phyloP scores from a whole-genome alignment of 2,113 vertebrate species.

The Hippocampus comes region DNA sequence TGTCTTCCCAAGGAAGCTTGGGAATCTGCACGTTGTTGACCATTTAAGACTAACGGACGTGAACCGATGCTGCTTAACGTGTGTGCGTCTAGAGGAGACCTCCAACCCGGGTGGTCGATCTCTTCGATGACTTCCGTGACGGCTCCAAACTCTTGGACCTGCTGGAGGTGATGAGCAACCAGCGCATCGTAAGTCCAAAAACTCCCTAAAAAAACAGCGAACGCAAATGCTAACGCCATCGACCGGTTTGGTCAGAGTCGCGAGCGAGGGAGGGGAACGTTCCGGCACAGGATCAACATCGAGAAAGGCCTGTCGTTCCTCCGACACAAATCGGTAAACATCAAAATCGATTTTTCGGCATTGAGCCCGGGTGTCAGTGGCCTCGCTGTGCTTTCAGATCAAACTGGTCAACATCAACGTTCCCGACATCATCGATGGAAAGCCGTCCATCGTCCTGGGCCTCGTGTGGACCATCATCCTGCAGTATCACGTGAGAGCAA shows the following conservation, averaged over 20 bases:
- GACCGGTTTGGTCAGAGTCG: slow-evolving; percentile 75
- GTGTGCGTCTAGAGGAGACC: slow-evolving; percentile 72
- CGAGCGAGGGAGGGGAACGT: slow-evolving; percentile 84
- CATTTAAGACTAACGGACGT: background rate
- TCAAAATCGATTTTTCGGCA: fast-evolving
- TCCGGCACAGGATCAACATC: slow-evolving; percentile 90
- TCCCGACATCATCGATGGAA: slow-evolving; percentile 90
- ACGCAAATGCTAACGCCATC: background rate
- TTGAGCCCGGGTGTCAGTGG: too few relatives aligned
- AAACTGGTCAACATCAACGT: slow-evolving; percentile 97
- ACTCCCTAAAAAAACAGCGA: background rate
- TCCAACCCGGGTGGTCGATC: slow-evolving; percentile 78
- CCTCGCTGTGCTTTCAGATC: slow-evolving; percentile 71
- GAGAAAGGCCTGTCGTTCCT: slow-evolving; percentile 87
- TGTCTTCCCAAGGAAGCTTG: too few relatives aligned
- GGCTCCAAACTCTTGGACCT: slow-evolving; percentile 88
- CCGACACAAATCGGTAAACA: slow-evolving; percentile 82
- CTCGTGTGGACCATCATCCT: slow-evolving; percentile 95
- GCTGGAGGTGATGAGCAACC: slow-evolving; percentile 90
- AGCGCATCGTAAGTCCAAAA: slow-evolving; percentile 80
- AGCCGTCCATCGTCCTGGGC: slow-evolving; percentile 93
- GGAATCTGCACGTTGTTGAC: too few relatives aligned
- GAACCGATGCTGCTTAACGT: slow-evolving; percentile 4
- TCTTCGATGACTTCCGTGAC: slow-evolving; percentile 84
- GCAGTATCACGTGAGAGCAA: slow-evolving; percentile 87